Evolutionary conservation across 2,888 invertebrate species (phyloP).

Genomic region (Apotomis capreana): DNA sequence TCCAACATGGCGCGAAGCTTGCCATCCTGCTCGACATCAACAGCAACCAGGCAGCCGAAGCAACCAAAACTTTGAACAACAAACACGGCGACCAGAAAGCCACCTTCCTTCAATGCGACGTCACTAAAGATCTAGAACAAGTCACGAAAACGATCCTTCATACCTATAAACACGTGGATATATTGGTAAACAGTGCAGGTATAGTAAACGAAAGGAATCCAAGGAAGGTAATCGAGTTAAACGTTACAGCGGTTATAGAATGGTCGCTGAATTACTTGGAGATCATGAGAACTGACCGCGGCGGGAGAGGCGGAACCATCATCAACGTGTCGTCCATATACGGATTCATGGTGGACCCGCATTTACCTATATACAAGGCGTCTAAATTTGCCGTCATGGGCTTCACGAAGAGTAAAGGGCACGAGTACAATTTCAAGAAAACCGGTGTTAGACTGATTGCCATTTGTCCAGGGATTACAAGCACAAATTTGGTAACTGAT

Average conservation of each 20-base stretch:
- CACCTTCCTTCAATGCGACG: constrained; percentile 68
- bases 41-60: constrained; percentile 61
- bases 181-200: constrained; percentile 63
- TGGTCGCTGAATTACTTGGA: constrained; percentile 74
- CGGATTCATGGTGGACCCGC: constrained; percentile 73
- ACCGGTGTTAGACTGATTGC: constrained; percentile 74
- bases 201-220: constrained; percentile 46
- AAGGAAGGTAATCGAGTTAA: constrained; percentile 49
- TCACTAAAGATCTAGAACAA: constrained; percentile 63
- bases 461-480: constrained; percentile 77
- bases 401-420: constrained; percentile 70
- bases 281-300: constrained; percentile 73
- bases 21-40: constrained; percentile 44
- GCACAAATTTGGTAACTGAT: constrained; percentile 55
- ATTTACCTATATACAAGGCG: constrained; percentile 78
- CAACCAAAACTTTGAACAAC: constrained; percentile 58
- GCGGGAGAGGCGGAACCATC: constrained; percentile 80
- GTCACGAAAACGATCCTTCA: constrained; percentile 57
- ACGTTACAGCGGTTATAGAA: constrained; percentile 46
- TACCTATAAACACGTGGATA: constrained; percentile 57
- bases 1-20: constrained; percentile 13
- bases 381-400: constrained; percentile 81
- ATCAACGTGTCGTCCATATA: constrained; percentile 84
- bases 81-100: constrained; percentile 65
- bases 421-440: constrained; percentile 64